phyloP scores from a whole-genome alignment of 2,113 vertebrate genomes.

The Sinocyclocheilus anshuiensis region DNA sequence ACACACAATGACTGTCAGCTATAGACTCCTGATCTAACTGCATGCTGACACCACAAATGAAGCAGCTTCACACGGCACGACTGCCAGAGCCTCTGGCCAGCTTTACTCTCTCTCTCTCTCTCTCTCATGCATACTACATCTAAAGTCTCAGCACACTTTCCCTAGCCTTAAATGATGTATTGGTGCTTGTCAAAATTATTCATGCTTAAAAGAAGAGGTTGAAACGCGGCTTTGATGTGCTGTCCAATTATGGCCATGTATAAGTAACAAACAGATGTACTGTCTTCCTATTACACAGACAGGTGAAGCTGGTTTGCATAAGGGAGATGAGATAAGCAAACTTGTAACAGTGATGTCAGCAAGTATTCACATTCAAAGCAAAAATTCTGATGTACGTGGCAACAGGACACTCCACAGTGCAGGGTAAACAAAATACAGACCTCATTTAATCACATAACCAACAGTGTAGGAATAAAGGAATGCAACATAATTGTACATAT shows the following conservation, averaged over 20 bases:
- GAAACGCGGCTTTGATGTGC: not conserved
- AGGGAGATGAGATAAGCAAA: slow-evolving; percentile 40
- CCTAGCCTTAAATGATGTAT: slow-evolving; percentile 21
- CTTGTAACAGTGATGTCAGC: slow-evolving; percentile 39
- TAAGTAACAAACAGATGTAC: slow-evolving; percentile 3
- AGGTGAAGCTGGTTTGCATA: slow-evolving; percentile 28
- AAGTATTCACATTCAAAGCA: slow-evolving; percentile 45
- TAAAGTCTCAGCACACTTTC: not conserved
- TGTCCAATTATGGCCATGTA: not conserved
- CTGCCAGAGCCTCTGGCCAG: not conserved
- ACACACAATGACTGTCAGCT: slow-evolving; percentile 20
- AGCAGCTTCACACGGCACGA: not conserved
- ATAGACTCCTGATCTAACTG: slow-evolving; percentile 20
- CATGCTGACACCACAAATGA: not conserved
- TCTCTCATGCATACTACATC: not conserved
- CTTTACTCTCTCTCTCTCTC: not conserved
- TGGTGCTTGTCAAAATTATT: not conserved
- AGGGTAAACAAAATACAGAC: slow-evolving; percentile 7
- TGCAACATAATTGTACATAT: not conserved
- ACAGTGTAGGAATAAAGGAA: not conserved
- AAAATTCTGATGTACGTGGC: slow-evolving; percentile 34
- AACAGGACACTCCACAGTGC: slow-evolving; percentile 2
- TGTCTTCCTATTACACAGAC: not conserved
- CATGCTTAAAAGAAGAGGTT: slow-evolving; percentile 22
- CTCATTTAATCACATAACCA: not conserved